Conservation (phyloP, 1,140 invertebrate species). For the Cyclargus thomasi region DNA sequence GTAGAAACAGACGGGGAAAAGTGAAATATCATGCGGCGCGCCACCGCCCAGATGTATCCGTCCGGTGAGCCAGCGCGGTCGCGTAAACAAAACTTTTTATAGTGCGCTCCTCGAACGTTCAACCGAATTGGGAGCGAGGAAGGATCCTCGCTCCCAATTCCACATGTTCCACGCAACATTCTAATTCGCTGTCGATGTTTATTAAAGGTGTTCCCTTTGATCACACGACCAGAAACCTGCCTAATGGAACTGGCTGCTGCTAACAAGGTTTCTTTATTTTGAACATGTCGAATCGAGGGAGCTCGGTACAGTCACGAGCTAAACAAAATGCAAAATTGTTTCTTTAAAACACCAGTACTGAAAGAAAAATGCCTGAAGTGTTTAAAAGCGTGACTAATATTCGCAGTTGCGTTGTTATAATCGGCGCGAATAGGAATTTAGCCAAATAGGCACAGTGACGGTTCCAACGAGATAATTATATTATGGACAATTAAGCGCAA, state of each 20-base stretch:
- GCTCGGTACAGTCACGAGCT: no score
- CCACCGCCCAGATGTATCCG: slow-evolving; percentile 51
- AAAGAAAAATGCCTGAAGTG: no score
- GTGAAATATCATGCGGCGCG: slow-evolving; percentile 50
- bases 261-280: slow-evolving; percentile 1
- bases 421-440: slow-evolving; percentile 24
- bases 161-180: slow-evolving; percentile 19
- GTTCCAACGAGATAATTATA: slow-evolving; percentile 61
- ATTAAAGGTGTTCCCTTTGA: slow-evolving; percentile 4
- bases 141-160: slow-evolving; percentile 25
- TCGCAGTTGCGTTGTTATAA: neutral
- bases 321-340: no score
- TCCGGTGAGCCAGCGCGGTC: slow-evolving; percentile 39
- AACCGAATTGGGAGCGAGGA: no score
- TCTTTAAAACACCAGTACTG: no score
- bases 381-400: slow-evolving; percentile 15
- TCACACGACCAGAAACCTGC: neutral
- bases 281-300: neutral
- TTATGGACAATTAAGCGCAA: slow-evolving; percentile 65
- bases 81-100: slow-evolving; percentile 69
- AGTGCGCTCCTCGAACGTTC: slow-evolving; percentile 49
- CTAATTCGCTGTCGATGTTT: slow-evolving; percentile 1
- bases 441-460: slow-evolving; percentile 25
- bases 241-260: neutral
- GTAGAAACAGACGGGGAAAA: slow-evolving; percentile 34